These are phyloP conservation scores for Neosilurus mollespiculum DNA, from an alignment of 2,797 vertebrate species.

Conservation along the genomic window DNA sequence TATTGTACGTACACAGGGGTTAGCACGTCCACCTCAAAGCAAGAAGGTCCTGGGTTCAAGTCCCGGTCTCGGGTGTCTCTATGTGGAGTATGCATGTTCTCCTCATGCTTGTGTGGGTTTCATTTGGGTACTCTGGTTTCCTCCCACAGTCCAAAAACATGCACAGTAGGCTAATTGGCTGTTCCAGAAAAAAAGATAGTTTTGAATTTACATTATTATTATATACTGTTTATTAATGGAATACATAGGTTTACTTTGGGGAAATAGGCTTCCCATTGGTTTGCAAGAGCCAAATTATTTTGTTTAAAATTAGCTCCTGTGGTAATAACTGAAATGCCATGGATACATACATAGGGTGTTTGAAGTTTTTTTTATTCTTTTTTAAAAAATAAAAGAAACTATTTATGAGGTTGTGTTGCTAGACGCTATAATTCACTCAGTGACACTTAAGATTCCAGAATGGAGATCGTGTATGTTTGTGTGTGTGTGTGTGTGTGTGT, in stretches of 20 bases:
- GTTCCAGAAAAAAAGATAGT: background rate
- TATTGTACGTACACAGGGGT: too few species aligned
- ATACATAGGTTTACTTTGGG: background rate
- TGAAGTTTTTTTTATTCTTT: background rate
- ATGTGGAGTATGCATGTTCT: too few species aligned
- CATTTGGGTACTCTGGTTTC: too few species aligned
- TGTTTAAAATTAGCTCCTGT: background rate
- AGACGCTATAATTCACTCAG: slow-evolving; percentile 78
- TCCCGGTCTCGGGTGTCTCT: too few species aligned
- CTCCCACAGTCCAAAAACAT: too few species aligned
- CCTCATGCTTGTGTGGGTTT: too few species aligned
- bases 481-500: slow-evolving; percentile 1
- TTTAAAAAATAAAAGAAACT: slow-evolving; percentile 16
- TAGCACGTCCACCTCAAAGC: too few species aligned
- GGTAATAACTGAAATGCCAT: background rate
- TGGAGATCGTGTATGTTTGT: slow-evolving; percentile 15
- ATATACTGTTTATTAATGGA: background rate
- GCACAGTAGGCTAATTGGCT: too few species aligned
- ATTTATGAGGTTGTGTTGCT: slow-evolving; percentile 68
- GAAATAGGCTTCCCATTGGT: background rate
- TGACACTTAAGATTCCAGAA: slow-evolving; percentile 41
- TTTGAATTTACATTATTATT: background rate
- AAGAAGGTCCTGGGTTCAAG: too few species aligned
- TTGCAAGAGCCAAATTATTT: background rate
- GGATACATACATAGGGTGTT: background rate